Evolutionary conservation across 35 echinoderm and acorn worm species (phyloP), one percentile per base, ranked within the genome.

Genomic region (Ophiothrix spiculata): DNA sequence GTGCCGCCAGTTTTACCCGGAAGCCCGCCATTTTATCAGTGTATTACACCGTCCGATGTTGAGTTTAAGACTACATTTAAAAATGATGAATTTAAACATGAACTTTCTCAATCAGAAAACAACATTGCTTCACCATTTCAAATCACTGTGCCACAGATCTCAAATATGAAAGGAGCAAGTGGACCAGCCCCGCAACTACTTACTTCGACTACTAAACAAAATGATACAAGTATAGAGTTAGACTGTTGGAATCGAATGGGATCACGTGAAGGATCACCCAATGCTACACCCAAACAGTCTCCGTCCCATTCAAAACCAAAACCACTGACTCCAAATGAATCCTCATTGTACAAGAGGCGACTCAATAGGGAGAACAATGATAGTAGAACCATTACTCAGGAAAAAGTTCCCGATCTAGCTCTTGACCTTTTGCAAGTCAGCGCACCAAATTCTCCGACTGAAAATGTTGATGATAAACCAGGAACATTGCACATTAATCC

Each of bases 21-120:
- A 39, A 90, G 91, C 14, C 94, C 94, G 15, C 90, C 94, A 34
- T 86, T 93, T 33, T 92, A 79, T 75, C 35, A 93, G 75, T 93
- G 91, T 31, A 79, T 87, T 25, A 88, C 75, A 35, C 90, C 93
- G 3, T 79, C 89, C 42, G 86, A 92, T 21, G 92, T 92, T 31
- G 77, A 84, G 42, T 69, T 75, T 12, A 83, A 86, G 17, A 32
- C 39, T 19, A 45, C 79, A 12, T 37, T 63, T 21, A 77, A 86
- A 33, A 12, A 6, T 2, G 60, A 10, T 69, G 60, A 69, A 25
- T 4, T 69, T 4, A 69, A 69, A 69, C 8, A 10, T 6, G 60
- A 69, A 69, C 29, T 69, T 15, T 2, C 17, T 4, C 60, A 69
- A 69, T 6, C 6, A 15, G 60, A 69, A 28, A 28, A 69, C 8